A percentile compares a stretch with the other conserved stretches of the same genome.
phyloP scores from a whole-genome alignment of 1,140 invertebrate genomes.

The Delia radicum region DNA sequence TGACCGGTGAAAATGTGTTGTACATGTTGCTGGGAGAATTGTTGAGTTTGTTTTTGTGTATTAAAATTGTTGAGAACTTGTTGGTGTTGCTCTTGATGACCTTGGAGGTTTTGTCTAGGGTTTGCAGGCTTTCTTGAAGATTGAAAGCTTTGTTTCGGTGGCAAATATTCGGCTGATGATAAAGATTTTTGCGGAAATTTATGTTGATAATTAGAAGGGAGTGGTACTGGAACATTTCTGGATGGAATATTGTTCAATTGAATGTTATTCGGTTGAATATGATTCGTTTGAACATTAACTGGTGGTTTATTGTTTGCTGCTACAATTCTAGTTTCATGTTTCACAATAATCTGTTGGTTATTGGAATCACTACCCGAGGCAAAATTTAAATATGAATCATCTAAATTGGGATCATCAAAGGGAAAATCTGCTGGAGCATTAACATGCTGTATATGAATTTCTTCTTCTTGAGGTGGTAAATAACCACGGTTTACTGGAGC shows the following conservation, averaged over 20 bases:
- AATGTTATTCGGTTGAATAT: too few relatives aligned
- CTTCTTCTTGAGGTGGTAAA: conserved; percentile 38
- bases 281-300: neutral
- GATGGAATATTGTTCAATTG: too few relatives aligned
- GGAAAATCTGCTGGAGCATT: conserved; percentile 17
- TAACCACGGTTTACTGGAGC: neutral
- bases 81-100: conserved; percentile 7
- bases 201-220: conserved; percentile 47
- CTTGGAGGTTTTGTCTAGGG: too few relatives aligned
- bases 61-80: neutral
- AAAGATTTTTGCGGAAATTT: conserved; percentile 33
- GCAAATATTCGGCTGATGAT: neutral
- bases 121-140: too few relatives aligned
- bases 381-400: conserved; percentile 40
- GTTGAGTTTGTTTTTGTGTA: neutral
- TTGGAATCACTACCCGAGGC: neutral
- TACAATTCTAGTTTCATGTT: neutral
- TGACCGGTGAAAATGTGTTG: neutral
- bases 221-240: conserved; percentile 34
- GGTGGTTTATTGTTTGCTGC: too few relatives aligned
- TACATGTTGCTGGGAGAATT: neutral
- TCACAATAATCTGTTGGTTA: neutral
- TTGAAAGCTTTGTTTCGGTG: too few relatives aligned
- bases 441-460: conserved; percentile 35
- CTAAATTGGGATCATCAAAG: conserved; percentile 35